These are phyloP conservation scores for Nematopogon swammerdamellus DNA, from an alignment of 2,888 invertebrate genomes.

Conservation along the genomic window DNA sequence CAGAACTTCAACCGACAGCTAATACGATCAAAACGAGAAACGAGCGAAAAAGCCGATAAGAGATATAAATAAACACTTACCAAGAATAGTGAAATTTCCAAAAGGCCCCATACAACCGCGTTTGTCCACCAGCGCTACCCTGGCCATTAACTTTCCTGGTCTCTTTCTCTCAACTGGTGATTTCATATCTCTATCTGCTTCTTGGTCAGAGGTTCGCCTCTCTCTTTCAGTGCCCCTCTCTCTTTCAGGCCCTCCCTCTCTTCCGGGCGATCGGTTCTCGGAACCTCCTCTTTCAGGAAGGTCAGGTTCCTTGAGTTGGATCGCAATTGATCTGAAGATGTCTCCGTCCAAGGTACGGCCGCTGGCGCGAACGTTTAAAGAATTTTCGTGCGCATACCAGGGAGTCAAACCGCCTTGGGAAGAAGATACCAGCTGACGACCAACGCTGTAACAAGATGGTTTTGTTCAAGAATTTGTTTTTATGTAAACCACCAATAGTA, in stretches of 20 bases:
- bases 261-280: neutral
- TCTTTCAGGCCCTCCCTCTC: neutral
- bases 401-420: slow-evolving; percentile 21
- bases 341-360: slow-evolving; percentile 28
- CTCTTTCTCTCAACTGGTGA: no score
- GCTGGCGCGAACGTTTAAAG: slow-evolving; percentile 20
- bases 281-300: neutral
- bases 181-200: no score
- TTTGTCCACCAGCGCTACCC: slow-evolving; percentile 35
- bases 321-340: slow-evolving; percentile 18
- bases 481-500: neutral
- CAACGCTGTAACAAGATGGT: slow-evolving; percentile 30
- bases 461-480: no score
- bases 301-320: slow-evolving; percentile 16
- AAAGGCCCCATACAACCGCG: slow-evolving; percentile 34
- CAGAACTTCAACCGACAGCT: no score
- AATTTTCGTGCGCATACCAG: slow-evolving; percentile 32
- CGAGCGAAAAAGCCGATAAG: no score
- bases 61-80: no score
- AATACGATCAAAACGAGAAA: no score
- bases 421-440: slow-evolving; percentile 39
- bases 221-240: neutral
- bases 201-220: no score
- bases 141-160: slow-evolving; percentile 21
- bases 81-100: slow-evolving; percentile 38